Percentiles rank a stretch among this genome's conserved stretches.
phyloP scores from a whole-genome alignment of 1,140 invertebrate genomes.

The Drosophila arizonae region DNA sequence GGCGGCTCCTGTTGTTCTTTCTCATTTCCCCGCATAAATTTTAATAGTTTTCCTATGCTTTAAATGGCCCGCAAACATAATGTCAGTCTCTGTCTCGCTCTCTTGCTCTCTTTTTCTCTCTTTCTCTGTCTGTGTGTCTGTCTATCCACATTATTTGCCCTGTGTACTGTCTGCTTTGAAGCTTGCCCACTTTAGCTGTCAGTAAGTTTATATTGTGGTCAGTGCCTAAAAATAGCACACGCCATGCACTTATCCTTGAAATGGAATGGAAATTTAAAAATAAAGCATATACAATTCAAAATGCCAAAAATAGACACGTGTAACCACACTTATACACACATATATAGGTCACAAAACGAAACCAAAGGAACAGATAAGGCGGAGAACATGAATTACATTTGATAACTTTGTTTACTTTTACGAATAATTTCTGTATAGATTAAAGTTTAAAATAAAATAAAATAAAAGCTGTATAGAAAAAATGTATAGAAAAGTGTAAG shows the following conservation, averaged over 20 bases:
- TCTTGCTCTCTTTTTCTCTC: not conserved
- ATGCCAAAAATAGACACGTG: slow-evolving; percentile 54
- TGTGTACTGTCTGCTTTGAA: slow-evolving; percentile 21
- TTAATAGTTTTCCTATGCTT: slow-evolving; percentile 72
- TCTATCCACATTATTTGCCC: slow-evolving; percentile 18
- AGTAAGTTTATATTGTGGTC: slow-evolving; percentile 24
- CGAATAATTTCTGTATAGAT: no score
- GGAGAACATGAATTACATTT: no score
- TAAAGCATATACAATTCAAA: slow-evolving; percentile 66
- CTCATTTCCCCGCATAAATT: slow-evolving; percentile 68
- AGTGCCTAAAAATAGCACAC: slow-evolving; percentile 59
- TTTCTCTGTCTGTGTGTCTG: slow-evolving; percentile 6
- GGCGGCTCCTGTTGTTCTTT: slow-evolving; percentile 22
- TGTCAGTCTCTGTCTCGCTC: not conserved
- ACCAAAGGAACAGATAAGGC: not conserved
- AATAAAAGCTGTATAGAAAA: no score
- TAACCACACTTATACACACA: not conserved
- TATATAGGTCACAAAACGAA: slow-evolving; percentile 3
- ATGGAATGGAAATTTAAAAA: slow-evolving; percentile 57
- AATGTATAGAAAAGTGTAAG: no score
- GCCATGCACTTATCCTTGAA: slow-evolving; percentile 55
- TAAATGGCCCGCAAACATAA: slow-evolving; percentile 51
- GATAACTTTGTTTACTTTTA: no score
- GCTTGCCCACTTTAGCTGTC: slow-evolving; percentile 11
- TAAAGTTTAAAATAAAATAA: no score